These are phyloP conservation scores for Tenebrio molitor DNA, from an alignment of 1,140 invertebrate species.

Conservation along the genomic window DNA sequence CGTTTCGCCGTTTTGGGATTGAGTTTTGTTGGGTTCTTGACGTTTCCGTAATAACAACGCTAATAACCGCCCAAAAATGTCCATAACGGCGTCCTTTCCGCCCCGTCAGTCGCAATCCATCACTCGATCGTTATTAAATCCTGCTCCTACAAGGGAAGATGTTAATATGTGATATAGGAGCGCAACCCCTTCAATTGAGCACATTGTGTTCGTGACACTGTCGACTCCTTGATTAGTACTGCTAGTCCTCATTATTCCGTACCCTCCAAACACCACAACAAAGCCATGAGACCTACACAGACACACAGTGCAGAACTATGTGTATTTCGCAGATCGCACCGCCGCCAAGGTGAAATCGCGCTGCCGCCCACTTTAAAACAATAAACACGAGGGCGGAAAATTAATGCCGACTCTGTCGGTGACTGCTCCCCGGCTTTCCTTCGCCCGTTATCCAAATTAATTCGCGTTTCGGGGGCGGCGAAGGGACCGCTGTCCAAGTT, in stretches of 20 bases:
- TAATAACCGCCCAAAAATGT: too few species aligned
- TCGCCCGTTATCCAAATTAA: constrained; percentile 17
- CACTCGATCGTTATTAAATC: constrained; percentile 29
- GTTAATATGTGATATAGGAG: constrained; percentile 40
- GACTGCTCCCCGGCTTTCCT: constrained; percentile 25
- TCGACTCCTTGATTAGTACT: constrained; percentile 28
- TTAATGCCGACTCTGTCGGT: constrained; percentile 25
- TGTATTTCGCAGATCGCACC: constrained; percentile 29
- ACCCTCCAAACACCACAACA: constrained; percentile 34
- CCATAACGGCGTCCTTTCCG: too few species aligned
- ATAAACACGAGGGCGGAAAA: constrained; percentile 34
- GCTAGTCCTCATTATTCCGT: constrained; percentile 9
- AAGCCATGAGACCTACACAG: constrained; percentile 31
- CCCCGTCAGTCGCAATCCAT: not conserved
- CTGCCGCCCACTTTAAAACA: constrained; percentile 23
- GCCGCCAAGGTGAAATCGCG: constrained; percentile 35
- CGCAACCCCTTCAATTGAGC: constrained; percentile 32
- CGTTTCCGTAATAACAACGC: too few species aligned
- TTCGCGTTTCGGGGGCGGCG: too few species aligned
- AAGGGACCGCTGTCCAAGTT: too few species aligned
- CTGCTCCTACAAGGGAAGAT: constrained; percentile 7
- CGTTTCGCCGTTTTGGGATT: too few species aligned
- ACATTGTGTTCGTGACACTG: constrained; percentile 38
- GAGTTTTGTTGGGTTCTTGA: too few species aligned
- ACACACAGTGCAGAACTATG: constrained; percentile 23